Percentiles rank a stretch among this genome's conserved stretches.
Evolutionary conservation across 2,113 vertebrate species (phyloP).

Genomic region (Heterotis niloticus): DNA sequence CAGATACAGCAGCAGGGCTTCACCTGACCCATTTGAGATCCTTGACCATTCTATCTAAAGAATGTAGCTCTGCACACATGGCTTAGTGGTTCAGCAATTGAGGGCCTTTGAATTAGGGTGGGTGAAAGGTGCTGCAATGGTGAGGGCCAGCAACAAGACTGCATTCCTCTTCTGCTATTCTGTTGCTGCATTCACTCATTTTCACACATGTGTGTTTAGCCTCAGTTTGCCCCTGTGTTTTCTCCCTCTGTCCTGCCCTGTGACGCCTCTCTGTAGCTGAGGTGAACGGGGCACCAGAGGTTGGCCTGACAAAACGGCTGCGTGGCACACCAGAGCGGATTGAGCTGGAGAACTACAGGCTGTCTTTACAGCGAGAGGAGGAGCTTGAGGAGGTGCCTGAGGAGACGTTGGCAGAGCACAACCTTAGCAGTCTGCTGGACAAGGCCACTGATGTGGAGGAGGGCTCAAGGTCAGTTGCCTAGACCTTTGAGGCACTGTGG

Average conservation of each 20-base stretch:
- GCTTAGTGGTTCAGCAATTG: no score
- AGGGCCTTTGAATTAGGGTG: neutral
- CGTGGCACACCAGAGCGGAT: conserved; percentile 80
- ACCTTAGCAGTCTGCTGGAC: conserved; percentile 75
- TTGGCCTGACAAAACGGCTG: conserved; percentile 70
- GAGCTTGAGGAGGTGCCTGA: conserved; percentile 80
- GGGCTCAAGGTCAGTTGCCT: conserved; percentile 69
- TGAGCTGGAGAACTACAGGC: conserved; percentile 80
- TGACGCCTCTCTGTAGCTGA: conserved; percentile 49
- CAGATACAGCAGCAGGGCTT: no score
- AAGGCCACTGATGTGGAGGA: conserved; percentile 59
- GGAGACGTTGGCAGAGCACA: conserved; percentile 81
- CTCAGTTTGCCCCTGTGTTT: conserved; percentile 22
- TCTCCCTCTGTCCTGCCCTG: neutral
- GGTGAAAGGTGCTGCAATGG: neutral
- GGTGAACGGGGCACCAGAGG: conserved; percentile 67
- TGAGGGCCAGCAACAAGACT: neutral
- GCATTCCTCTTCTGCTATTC: no score
- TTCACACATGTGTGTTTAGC: no score
- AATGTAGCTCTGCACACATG: no score
- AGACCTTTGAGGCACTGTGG: no score
- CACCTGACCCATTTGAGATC: no score
- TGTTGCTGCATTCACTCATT: neutral
- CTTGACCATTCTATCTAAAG: no score
- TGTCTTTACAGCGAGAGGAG: conserved; percentile 60